Conservation (phyloP, 2,888 invertebrate genomes). For the Drosophila aldrichi region DNA sequence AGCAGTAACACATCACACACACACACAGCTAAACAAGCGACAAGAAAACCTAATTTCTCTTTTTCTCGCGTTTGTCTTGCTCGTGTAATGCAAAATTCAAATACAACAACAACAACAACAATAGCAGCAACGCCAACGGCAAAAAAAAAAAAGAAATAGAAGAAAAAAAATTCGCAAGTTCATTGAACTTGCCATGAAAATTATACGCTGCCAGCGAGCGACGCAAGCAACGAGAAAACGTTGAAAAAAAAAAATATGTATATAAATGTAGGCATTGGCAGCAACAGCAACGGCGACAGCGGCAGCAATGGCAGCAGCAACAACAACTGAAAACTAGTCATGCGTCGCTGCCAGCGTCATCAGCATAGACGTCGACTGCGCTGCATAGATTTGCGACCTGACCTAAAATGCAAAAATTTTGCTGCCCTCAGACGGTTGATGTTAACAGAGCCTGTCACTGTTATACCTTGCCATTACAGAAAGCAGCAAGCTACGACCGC, state of each 20-base stretch:
- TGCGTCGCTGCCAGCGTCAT: constrained; percentile 58
- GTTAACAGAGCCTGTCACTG: constrained; percentile 55
- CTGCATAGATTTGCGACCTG: constrained; percentile 84
- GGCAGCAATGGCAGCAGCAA: not conserved
- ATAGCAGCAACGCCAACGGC: constrained; percentile 17
- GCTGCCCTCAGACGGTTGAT: constrained; percentile 43
- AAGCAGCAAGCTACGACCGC: not conserved
- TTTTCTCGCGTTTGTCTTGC: constrained; percentile 46
- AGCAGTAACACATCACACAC: constrained; percentile 6
- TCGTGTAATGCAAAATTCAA: constrained; percentile 55
- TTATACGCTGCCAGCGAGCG: constrained; percentile 55
- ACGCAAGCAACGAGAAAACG: constrained; percentile 51
- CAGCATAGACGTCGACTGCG: constrained; percentile 38
- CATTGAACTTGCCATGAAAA: constrained; percentile 82
- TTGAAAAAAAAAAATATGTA: constrained; percentile 21
- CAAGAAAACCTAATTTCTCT: constrained; percentile 67
- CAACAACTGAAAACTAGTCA: constrained; percentile 61
- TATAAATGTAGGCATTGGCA: constrained; percentile 13
- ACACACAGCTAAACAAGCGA: constrained; percentile 21
- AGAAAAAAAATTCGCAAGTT: constrained; percentile 80
- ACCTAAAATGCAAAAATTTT: constrained; percentile 84
- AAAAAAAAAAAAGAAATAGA: constrained; percentile 28
- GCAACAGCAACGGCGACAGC: constrained; percentile 3
- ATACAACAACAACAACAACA: constrained; percentile 53
- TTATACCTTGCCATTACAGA: constrained; percentile 52